Conservation (phyloP, 2,888 invertebrate genomes). For the Mythimna albipuncta region DNA sequence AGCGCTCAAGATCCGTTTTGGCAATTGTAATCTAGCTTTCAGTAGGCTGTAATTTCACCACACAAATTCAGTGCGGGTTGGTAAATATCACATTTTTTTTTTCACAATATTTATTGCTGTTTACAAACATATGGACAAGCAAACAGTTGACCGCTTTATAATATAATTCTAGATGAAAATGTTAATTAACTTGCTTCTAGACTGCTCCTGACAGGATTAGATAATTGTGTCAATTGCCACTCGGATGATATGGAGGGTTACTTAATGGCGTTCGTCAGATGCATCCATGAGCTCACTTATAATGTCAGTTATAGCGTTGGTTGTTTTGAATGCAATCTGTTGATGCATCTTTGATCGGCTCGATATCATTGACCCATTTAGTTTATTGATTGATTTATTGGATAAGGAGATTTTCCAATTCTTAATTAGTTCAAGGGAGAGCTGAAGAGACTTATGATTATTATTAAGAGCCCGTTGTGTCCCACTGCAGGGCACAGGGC, state of each 20-base stretch:
- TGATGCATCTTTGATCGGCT: constrained; percentile 7
- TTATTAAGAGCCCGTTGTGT: too few species aligned
- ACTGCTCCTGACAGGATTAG: constrained; percentile 30
- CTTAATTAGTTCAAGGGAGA: constrained; percentile 24
- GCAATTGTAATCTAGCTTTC: too few species aligned
- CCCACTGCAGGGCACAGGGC: too few species aligned
- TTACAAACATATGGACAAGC: background rate
- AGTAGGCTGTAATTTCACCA: too few species aligned
- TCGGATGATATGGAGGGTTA: constrained; percentile 1
- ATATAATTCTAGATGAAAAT: constrained; percentile 12
- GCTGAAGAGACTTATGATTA: too few species aligned
- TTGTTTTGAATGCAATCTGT: constrained; percentile 10
- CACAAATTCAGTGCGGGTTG: too few species aligned
- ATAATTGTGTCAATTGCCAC: constrained; percentile 49
- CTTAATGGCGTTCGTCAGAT: background rate
- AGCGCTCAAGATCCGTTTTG: too few species aligned
- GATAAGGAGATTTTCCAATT: background rate
- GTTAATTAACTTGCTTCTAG: constrained; percentile 41
- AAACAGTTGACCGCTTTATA: too few species aligned
- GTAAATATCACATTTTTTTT: too few species aligned
- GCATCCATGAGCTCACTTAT: constrained; percentile 1
- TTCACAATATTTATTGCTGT: background rate
- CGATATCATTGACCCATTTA: constrained; percentile 28
- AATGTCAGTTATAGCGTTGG: background rate
- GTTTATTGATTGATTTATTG: constrained; percentile 2